Evolutionary conservation across 2,888 invertebrate species (phyloP).

Genomic region (Calameuta pallipes): DNA sequence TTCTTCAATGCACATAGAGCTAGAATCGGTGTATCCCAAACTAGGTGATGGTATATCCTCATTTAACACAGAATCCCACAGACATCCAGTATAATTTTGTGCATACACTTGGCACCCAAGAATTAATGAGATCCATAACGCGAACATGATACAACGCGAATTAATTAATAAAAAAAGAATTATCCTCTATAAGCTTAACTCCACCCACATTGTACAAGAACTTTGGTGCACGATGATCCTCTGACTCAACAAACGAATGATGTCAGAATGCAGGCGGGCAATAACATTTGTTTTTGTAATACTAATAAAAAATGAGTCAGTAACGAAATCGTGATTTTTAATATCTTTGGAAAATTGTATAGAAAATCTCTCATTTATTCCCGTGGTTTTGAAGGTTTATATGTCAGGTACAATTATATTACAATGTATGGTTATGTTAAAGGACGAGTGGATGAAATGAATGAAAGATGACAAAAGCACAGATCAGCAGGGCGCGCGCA

Average conservation of each 20-base stretch:
- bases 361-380: neutral
- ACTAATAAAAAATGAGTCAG: neutral
- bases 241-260: constrained; percentile 23
- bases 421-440: neutral
- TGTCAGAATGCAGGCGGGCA: constrained; percentile 15
- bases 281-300: neutral
- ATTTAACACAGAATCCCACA: constrained; percentile 39
- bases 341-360: neutral
- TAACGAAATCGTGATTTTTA: neutral
- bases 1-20: constrained; percentile 48
- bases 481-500: neutral
- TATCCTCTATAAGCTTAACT: neutral
- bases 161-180: neutral
- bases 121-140: neutral
- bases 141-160: neutral
- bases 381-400: neutral
- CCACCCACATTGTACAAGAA: neutral
- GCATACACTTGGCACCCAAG: constrained; percentile 14
- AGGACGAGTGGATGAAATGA: neutral
- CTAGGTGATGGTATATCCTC: constrained; percentile 44
- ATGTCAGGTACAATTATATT: neutral
- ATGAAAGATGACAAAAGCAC: neutral
- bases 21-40: constrained; percentile 38
- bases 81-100: constrained; percentile 52
- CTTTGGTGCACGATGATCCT: constrained; percentile 21